These are phyloP conservation scores for Chloropsis cyanopogon DNA, from an alignment of 2,113 vertebrate genomes.

Conservation along the genomic window DNA sequence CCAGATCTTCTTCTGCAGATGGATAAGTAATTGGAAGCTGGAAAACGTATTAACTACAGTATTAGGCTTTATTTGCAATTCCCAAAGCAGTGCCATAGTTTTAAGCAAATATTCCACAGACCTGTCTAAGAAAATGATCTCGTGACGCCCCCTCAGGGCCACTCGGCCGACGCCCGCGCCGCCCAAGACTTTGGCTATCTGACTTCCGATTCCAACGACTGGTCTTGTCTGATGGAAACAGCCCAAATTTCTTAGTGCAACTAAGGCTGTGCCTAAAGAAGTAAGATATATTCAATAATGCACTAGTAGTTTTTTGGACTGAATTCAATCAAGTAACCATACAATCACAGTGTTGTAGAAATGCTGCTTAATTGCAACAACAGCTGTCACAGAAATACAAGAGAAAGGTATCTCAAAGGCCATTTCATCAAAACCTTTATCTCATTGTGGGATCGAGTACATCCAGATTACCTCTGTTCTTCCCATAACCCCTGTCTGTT, in stretches of 20 bases:
- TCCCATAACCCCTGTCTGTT: no score
- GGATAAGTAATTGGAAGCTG: constrained; percentile 82
- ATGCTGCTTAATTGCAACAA: not conserved
- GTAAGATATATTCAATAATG: constrained; percentile 48
- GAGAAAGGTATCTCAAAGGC: not conserved
- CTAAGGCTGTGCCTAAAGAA: constrained; percentile 87
- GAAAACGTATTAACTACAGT: constrained; percentile 74
- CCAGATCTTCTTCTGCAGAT: constrained; percentile 75
- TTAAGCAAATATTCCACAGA: constrained; percentile 76
- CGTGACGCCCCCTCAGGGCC: constrained; percentile 78
- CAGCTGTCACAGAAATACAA: not conserved
- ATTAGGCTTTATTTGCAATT: constrained; percentile 67
- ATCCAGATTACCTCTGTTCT: not conserved
- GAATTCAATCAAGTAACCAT: not conserved
- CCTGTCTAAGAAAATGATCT: constrained; percentile 86
- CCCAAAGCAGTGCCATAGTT: constrained; percentile 55
- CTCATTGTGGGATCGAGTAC: not conserved
- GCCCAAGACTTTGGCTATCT: constrained; percentile 76
- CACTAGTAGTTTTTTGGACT: not conserved
- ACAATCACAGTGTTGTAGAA: not conserved
- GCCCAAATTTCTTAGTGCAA: constrained; percentile 85
- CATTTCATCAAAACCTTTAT: not conserved
- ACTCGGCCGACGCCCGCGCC: constrained; percentile 83
- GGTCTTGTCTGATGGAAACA: constrained; percentile 74
- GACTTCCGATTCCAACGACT: constrained; percentile 83